Evolutionary conservation across 2,888 invertebrate species (phyloP), one percentile per base, ranked within the genome.

Genomic region (Himalopsyche kuldschensis): DNA sequence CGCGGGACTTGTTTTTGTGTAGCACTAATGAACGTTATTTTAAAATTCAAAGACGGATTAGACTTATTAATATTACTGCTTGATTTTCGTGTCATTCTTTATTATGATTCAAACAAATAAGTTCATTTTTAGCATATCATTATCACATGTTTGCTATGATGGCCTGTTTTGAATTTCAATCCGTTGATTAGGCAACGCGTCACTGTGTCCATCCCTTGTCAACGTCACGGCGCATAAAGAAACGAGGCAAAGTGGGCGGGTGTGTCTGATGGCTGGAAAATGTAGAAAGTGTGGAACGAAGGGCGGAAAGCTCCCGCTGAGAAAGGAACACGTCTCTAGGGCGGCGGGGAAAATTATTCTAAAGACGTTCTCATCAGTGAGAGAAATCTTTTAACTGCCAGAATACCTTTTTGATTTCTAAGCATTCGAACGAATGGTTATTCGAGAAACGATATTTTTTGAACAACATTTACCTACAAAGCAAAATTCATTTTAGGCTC

Each of bases 131-230:
- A 8, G 69, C 79, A 27, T 82, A 75, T 79, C 75, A 83, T 83
- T 79, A 83, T 83, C 79, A 75, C 78, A 55, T 46, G 76, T 24
- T 55, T 55, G 20, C 11, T 55, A 55, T 55, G 55, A 48, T 24
- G 82, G 20, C 48, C 75, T 83, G 82, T 79, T 83, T 79, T 80
- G 82, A 83, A 83, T 83, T 79, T 83, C 79, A 75, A 83, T 80
- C 82, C 82, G 78, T 83, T 83, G 82, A 83, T 83, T 80, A 83
- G 79, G 75, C 46, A 41, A 75, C 75, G 75, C 78, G 78, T 80
- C 82, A 78, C 77, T 77, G 24, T 69, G 77, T n/a, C 80, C 47
- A 35, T 82, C 84, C 84, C 82, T 82, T 80, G 78, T 84, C 84
- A 84, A 82, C 27, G 84, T 84, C 82, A 84, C n/a, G 55, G 10